Conservation (phyloP, 2,888 invertebrate species). For the Eupithecia subfuscata region DNA sequence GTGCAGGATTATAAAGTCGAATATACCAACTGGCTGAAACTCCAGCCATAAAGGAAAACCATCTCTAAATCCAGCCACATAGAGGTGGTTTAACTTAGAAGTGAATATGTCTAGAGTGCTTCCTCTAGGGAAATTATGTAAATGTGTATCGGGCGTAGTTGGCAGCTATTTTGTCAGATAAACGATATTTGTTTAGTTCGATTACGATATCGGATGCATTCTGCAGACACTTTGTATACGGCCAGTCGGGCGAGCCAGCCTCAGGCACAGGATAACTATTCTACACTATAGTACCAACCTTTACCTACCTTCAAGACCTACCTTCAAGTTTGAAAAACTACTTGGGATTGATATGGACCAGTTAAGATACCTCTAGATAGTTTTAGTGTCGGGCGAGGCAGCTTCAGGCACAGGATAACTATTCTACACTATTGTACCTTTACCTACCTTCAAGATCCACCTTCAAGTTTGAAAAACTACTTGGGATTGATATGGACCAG, state of each 20-base stretch:
- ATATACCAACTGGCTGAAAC: constrained; percentile 9
- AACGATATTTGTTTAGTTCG: constrained; percentile 62
- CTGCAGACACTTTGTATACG: not conserved
- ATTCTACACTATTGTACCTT: not conserved
- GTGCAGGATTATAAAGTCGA: constrained; percentile 10
- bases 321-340: not conserved
- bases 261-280: not conserved
- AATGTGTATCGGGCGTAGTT: constrained; percentile 60
- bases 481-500: not conserved
- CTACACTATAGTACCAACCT: not conserved
- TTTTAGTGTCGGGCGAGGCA: not conserved
- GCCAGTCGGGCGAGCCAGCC: not conserved
- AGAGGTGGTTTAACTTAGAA: not conserved
- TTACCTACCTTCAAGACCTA: too few species aligned
- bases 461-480: not conserved
- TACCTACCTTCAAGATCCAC: too few species aligned
- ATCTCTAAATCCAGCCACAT: not conserved
- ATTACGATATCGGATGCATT: constrained; percentile 46
- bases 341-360: not conserved
- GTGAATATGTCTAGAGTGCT: constrained; percentile 33
- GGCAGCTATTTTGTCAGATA: constrained; percentile 66
- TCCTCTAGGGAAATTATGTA: constrained; percentile 66
- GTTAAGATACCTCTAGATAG: not conserved
- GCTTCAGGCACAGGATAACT: not conserved
- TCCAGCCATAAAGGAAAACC: not conserved